phyloP scores from a whole-genome alignment of 2,113 vertebrate genomes.

The Sander vitreus region DNA sequence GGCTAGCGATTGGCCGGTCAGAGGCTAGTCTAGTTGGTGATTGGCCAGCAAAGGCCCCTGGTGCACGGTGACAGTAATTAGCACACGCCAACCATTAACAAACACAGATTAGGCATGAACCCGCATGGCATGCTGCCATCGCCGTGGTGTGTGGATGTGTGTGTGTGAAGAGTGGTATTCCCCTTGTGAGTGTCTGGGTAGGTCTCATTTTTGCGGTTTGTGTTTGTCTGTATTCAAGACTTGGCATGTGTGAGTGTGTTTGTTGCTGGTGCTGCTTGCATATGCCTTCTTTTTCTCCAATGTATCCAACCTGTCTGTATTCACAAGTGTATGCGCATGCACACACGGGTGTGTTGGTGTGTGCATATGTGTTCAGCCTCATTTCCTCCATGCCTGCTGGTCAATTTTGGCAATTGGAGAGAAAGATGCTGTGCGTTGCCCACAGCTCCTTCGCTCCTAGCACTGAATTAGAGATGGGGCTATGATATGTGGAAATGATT shows the following conservation, averaged over 20 bases:
- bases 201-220: constrained; percentile 58
- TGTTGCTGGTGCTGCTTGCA: constrained; percentile 45
- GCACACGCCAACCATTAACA: constrained; percentile 98
- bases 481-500: constrained; percentile 81
- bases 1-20: constrained; percentile 77
- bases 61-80: constrained; percentile 93
- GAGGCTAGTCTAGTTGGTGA: constrained; percentile 78
- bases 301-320: constrained; percentile 45
- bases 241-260: constrained; percentile 65
- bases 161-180: constrained; percentile 69
- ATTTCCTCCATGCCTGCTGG: constrained; percentile 80
- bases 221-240: constrained; percentile 56
- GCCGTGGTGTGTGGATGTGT: constrained; percentile 63
- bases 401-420: constrained; percentile 80
- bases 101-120: constrained; percentile 89
- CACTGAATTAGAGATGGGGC: constrained; percentile 79
- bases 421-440: constrained; percentile 72
- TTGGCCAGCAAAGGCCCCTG: constrained; percentile 78
- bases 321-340: background rate
- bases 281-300: constrained; percentile 10
- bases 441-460: constrained; percentile 68
- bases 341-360: constrained; percentile 21
- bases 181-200: constrained; percentile 58
- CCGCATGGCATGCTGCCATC: constrained; percentile 92
- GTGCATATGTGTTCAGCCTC: constrained; percentile 74